Evolutionary conservation across 2,888 invertebrate species (phyloP).

Genomic region (Rhagonycha fulva): DNA sequence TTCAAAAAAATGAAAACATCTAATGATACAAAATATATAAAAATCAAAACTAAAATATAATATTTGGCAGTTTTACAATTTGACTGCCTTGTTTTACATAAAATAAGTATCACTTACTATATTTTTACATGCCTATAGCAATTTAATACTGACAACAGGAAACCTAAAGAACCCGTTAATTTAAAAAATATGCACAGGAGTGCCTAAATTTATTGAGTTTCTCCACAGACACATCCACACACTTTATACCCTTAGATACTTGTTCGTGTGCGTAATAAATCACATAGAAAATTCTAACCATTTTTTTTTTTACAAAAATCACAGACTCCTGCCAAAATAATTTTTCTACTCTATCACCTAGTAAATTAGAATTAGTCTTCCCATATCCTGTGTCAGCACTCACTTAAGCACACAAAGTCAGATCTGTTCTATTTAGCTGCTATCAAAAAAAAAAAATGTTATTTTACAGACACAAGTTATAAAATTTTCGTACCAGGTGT

Average conservation of each 20-base stretch:
- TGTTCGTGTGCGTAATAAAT: conserved; percentile 8
- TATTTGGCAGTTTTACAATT: conserved; percentile 11
- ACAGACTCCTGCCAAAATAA: conserved; percentile 25
- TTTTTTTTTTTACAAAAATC: conserved; percentile 20
- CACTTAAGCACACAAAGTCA: conserved; percentile 14
- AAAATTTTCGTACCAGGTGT: conserved; percentile 44
- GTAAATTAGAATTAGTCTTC: conserved; percentile 22
- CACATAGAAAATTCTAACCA: conserved; percentile 15
- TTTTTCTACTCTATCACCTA: conserved; percentile 19
- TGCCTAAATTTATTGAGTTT: conserved; percentile 11
- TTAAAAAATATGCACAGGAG: conserved; percentile 21
- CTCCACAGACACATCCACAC: not conserved
- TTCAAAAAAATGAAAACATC: conserved; percentile 4
- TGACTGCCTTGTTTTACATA: conserved; percentile 20
- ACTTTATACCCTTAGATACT: not conserved
- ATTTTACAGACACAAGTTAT: not conserved
- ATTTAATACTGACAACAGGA: conserved; percentile 38
- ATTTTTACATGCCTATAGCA: conserved; percentile 10
- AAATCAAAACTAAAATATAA: conserved; percentile 18
- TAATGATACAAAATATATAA: conserved; percentile 9
- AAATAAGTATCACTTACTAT: conserved; percentile 17
- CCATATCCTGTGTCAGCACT: conserved; percentile 29
- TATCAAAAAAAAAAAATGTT: conserved; percentile 5
- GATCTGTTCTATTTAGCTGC: conserved; percentile 29
- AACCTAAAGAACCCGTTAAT: conserved; percentile 27